A percentile compares a stretch with the other conserved stretches of the same genome.
Conservation (phyloP, 2,797 vertebrate genomes). For the Diplodus sargus region DNA sequence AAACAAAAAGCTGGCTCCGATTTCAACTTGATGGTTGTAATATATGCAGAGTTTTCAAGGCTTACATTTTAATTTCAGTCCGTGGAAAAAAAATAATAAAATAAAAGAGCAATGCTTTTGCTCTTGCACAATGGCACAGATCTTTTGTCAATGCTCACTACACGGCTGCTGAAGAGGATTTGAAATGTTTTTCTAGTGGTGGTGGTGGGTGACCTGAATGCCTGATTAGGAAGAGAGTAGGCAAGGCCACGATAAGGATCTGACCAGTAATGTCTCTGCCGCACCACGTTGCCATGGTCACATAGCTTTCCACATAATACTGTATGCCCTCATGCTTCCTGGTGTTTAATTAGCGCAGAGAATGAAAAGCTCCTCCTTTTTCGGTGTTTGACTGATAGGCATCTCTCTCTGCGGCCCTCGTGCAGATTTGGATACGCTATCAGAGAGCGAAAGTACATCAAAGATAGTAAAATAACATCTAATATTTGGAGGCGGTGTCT, state of each 20-base stretch:
- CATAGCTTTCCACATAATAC: slow-evolving; percentile 89
- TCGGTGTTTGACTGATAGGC: slow-evolving; percentile 66
- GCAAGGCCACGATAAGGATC: slow-evolving; percentile 87
- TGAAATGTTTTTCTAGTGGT: slow-evolving; percentile 79
- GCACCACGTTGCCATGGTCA: slow-evolving; percentile 90
- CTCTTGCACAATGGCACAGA: slow-evolving; percentile 63
- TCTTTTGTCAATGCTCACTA: slow-evolving; percentile 72
- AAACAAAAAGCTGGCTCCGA: neutral
- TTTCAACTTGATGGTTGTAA: slow-evolving; percentile 43
- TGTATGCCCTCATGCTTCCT: slow-evolving; percentile 86
- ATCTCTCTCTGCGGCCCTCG: slow-evolving; percentile 16
- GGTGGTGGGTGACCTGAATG: slow-evolving; percentile 86
- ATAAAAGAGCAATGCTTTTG: slow-evolving; percentile 44
- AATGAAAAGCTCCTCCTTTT: slow-evolving; percentile 59
- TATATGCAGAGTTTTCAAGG: slow-evolving; percentile 49
- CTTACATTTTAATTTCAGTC: slow-evolving; percentile 66
- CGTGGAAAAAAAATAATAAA: slow-evolving; percentile 35
- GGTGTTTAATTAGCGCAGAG: slow-evolving; percentile 85
- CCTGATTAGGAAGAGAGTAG: slow-evolving; percentile 87
- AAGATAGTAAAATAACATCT: slow-evolving; percentile 53
- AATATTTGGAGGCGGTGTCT: slow-evolving; percentile 48
- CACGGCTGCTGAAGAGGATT: slow-evolving; percentile 83
- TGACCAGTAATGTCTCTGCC: slow-evolving; percentile 87
- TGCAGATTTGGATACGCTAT: slow-evolving; percentile 32
- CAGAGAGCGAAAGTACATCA: slow-evolving; percentile 43